Base-by-base conservation (phyloP, 2,797 vertebrate species). In the Oceanodroma leucorhoa region DNA sequence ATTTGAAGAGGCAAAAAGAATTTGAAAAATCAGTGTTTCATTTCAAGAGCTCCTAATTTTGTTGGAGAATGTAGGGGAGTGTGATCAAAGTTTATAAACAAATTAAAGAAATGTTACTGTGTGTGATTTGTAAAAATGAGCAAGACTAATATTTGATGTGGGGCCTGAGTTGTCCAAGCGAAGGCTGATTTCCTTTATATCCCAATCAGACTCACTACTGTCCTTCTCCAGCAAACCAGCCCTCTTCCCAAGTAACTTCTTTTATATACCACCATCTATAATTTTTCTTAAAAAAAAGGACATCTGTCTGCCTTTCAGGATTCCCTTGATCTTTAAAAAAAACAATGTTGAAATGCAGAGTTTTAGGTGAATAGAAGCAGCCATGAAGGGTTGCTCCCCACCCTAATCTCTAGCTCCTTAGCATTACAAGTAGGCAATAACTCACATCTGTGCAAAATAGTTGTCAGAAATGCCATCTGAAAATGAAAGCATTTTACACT, bases 21-120 rank as follows among this genome's bases (percentile, higher is more conserved):
- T 57, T 86, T 48, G 34, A 79, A 88, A 93, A 72, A 21, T 41
- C 30, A 58, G 7, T 55, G 14, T 48, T 94, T 89, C 29, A 41
- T 46, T 83, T 93, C 43, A 86, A 75, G 64, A 83, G 36, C 4
- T 94, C 26, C 48, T 62, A 10, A 48, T 83, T 82, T 88, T 93
- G 13, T 22, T 90, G 50, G 11, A 1, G 5, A 78, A 7, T 10
- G 3, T 4, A 12, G 34, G 20, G 22, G 9, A 26, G 0, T 2
- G 9, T 34, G 11, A 19, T 76, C 7, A 40, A 57, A 23, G 8
- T 71, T 72, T 69, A 79, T 40, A 57, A 87, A 83, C 7, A 83
- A 83, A 60, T 55, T 50, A 51, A 71, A 38, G 13, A 89, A 75
- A 60, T 62, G 23, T 36, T 83, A 11, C 16, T 77, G 2, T 53